Conservation (phyloP, 2,888 invertebrate genomes). For the Drosophila villosipedis region DNA sequence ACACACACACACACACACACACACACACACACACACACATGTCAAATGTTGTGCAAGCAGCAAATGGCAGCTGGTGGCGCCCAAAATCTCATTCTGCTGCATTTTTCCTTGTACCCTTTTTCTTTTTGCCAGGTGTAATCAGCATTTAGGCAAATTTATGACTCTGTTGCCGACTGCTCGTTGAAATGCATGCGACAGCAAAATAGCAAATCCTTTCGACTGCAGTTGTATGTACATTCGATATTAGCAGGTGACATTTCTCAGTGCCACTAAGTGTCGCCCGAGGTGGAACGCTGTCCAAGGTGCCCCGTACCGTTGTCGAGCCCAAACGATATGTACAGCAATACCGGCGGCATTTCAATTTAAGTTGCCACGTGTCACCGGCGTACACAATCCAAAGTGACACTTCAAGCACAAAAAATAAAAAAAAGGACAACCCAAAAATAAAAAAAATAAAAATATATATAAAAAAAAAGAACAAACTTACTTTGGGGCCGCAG, state of each 20-base stretch:
- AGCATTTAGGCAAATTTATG: conserved; percentile 54
- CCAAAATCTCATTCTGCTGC: conserved; percentile 39
- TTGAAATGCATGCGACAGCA: conserved; percentile 37
- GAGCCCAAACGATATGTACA: conserved; percentile 74
- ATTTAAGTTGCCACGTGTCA: conserved; percentile 82
- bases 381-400: conserved; percentile 68
- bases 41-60: conserved; percentile 33
- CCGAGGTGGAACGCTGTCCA: conserved; percentile 24
- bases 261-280: conserved; percentile 61
- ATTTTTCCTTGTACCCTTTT: not conserved
- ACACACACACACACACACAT: not conserved
- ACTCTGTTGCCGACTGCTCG: conserved; percentile 15
- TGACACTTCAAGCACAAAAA: conserved; percentile 65
- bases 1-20: not conserved
- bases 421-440: conserved; percentile 24
- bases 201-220: conserved; percentile 4
- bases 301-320: not conserved
- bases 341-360: conserved; percentile 75
- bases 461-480: conserved; percentile 22
- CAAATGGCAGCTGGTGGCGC: conserved; percentile 27
- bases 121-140: conserved; percentile 43
- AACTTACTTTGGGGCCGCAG: conserved; percentile 14
- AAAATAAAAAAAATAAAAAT: not conserved
- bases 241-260: conserved; percentile 59
- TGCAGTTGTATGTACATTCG: conserved; percentile 41